Conservation (phyloP, 2,888 invertebrate genomes). For the Sarcophaga subvicina region DNA sequence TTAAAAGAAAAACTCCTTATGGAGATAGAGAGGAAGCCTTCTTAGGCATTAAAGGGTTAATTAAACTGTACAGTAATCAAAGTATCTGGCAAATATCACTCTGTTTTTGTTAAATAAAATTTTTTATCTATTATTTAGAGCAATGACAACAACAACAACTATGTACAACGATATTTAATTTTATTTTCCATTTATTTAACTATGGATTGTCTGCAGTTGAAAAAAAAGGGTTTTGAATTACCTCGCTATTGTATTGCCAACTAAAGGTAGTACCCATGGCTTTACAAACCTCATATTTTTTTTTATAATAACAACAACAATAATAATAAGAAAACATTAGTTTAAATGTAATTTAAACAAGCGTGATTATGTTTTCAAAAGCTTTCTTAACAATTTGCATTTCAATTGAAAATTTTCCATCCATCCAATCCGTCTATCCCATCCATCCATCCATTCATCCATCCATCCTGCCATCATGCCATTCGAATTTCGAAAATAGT, state of each 20-base stretch:
- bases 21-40: background rate
- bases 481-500: constrained; percentile 50
- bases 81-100: constrained; percentile 39
- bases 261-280: constrained; percentile 25
- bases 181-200: constrained; percentile 27
- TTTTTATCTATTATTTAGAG: constrained; percentile 46
- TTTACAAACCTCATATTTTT: constrained; percentile 33
- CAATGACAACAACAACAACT: constrained; percentile 37
- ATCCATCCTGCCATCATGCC: constrained; percentile 13
- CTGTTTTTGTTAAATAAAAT: constrained; percentile 5
- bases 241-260: constrained; percentile 60
- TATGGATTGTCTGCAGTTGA: constrained; percentile 7
- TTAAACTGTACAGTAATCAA: constrained; percentile 30
- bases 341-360: constrained; percentile 69
- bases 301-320: background rate
- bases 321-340: constrained; percentile 57
- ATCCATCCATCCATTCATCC: background rate
- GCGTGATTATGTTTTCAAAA: constrained; percentile 70
- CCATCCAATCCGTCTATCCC: constrained; percentile 15
- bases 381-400: constrained; percentile 70
- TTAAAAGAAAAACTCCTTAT: no score
- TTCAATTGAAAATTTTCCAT: constrained; percentile 66
- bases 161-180: constrained; percentile 42
- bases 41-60: constrained; percentile 25
- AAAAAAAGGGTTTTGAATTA: constrained; percentile 60